Evolutionary conservation across 2,113 vertebrate species (phyloP).

Genomic region (Catharus fuscescens): DNA sequence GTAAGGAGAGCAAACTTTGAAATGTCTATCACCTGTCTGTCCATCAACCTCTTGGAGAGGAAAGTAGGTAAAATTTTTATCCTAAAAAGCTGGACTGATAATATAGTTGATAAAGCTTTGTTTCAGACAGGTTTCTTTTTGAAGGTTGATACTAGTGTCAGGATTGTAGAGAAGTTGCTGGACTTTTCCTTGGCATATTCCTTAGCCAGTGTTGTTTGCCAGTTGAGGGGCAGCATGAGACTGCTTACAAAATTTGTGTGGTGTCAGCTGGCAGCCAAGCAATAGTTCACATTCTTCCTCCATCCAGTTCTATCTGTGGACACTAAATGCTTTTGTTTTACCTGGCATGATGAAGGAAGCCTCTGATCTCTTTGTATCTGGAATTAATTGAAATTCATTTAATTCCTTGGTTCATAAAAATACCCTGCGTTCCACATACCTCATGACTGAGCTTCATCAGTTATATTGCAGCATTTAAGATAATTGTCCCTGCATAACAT

Average conservation of each 20-base stretch:
- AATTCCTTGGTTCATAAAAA: not conserved
- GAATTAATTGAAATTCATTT: conserved; percentile 5
- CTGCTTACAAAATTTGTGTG: not conserved
- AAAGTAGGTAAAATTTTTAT: not conserved
- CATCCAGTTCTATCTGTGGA: not conserved
- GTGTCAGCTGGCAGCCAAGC: not conserved
- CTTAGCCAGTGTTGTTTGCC: not conserved
- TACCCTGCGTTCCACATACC: not conserved
- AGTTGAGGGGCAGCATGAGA: not conserved
- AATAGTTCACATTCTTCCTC: not conserved
- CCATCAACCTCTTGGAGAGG: not conserved
- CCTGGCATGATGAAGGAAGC: conserved; percentile 26
- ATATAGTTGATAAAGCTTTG: not conserved
- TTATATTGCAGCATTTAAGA: not conserved
- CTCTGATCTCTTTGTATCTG: conserved; percentile 15
- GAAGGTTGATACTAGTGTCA: not conserved
- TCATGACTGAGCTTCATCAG: not conserved
- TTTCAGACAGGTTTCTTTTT: not conserved
- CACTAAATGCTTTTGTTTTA: conserved; percentile 26
- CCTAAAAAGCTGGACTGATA: not conserved
- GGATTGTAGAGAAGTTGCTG: not conserved
- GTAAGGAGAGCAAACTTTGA: not conserved
- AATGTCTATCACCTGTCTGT: not conserved
- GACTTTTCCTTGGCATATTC: not conserved
- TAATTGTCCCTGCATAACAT: not conserved